Conservation (phyloP, 2,797 vertebrate species). For the Momotus momota region DNA sequence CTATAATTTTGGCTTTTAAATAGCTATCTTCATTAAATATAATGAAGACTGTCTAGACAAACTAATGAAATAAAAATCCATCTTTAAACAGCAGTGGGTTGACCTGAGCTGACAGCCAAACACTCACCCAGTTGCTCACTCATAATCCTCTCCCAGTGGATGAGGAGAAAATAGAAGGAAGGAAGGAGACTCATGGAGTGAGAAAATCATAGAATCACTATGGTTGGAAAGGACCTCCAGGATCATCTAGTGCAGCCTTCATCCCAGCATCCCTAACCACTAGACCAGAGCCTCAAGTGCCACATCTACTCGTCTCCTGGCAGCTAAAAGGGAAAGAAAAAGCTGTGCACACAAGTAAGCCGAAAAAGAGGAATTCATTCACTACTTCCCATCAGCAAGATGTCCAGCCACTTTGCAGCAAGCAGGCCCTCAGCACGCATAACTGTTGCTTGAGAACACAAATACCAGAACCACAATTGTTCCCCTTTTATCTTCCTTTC, state of each 20-base stretch:
- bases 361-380: not conserved
- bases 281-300: no score
- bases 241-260: no score
- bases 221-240: no score
- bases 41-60: not conserved
- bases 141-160: not conserved
- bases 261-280: no score
- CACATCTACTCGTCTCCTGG: no score
- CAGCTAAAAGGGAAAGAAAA: not conserved
- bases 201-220: not conserved
- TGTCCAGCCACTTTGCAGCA: not conserved
- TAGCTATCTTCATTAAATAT: not conserved
- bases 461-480: not conserved
- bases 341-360: not conserved
- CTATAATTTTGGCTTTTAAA: not conserved
- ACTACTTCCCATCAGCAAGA: not conserved
- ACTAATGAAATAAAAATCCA: not conserved
- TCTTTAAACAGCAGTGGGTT: not conserved
- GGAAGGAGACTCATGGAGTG: not conserved
- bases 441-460: not conserved
- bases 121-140: not conserved
- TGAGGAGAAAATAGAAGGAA: not conserved
- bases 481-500: not conserved
- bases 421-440: not conserved
- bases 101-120: not conserved